Evolutionary conservation across 2,797 vertebrate species (phyloP).

Genomic region (Vireo griseus): DNA sequence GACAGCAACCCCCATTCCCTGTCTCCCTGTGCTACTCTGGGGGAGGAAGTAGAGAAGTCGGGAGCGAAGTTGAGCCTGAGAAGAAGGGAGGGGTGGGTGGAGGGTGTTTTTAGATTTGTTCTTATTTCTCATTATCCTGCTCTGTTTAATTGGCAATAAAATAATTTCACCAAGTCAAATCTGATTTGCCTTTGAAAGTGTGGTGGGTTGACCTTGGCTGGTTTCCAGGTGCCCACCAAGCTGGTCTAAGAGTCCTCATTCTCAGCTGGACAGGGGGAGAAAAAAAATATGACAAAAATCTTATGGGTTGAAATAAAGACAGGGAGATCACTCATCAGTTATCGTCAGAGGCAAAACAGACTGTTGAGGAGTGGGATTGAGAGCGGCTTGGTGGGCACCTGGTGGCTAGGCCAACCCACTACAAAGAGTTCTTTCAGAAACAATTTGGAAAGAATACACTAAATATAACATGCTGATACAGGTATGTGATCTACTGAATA

Average conservation of each 20-base stretch:
- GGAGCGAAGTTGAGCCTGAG: neutral
- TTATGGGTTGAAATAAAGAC: neutral
- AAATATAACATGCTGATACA: neutral
- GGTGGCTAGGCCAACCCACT: neutral
- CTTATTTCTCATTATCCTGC: neutral
- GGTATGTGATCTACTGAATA: neutral
- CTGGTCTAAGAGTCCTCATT: neutral
- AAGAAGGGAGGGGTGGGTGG: neutral
- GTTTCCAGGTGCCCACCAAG: neutral
- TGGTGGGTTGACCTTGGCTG: neutral
- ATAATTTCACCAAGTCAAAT: neutral
- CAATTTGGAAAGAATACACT: neutral
- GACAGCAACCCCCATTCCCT: neutral
- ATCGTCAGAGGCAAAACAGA: neutral
- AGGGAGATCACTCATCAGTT: neutral
- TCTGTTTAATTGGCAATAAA: neutral
- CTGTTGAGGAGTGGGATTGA: neutral
- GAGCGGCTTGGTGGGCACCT: neutral
- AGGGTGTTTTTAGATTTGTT: neutral
- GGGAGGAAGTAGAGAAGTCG: neutral
- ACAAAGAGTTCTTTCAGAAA: neutral
- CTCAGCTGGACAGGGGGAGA: neutral
- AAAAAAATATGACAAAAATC: neutral
- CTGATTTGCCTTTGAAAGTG: neutral
- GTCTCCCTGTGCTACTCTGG: neutral